Evolutionary conservation across 2,797 vertebrate species (phyloP).

Genomic region (Pseudocheirus occidentalis): DNA sequence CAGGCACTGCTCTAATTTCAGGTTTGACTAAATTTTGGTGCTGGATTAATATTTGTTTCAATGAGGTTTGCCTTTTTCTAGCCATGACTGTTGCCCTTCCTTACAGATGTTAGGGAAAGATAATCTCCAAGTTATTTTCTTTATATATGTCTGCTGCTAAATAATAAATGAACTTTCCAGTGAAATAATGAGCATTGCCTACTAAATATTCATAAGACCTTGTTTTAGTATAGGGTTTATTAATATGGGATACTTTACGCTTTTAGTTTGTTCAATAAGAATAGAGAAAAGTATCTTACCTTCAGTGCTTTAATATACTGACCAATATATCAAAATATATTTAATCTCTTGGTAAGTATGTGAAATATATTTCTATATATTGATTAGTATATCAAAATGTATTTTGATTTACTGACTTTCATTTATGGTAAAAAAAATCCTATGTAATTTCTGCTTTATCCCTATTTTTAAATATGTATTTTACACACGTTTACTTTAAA

Average conservation of each 20-base stretch:
- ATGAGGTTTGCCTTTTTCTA: constrained; percentile 30
- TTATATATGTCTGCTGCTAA: neutral
- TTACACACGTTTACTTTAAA: constrained; percentile 1
- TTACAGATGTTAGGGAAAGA: constrained; percentile 22
- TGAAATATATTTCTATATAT: neutral
- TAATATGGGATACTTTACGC: neutral
- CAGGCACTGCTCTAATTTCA: constrained; percentile 31
- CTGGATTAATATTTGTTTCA: constrained; percentile 55
- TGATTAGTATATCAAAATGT: neutral
- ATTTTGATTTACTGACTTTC: neutral
- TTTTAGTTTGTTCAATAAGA: neutral
- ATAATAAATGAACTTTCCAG: neutral
- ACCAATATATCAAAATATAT: neutral
- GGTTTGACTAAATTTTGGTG: constrained; percentile 40
- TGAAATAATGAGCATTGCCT: constrained; percentile 19
- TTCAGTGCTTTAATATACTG: neutral
- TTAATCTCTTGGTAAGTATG: neutral
- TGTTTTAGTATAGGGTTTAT: neutral
- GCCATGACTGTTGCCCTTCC: constrained; percentile 53
- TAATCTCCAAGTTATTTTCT: neutral
- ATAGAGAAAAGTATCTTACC: neutral
- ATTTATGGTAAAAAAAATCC: neutral
- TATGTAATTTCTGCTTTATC: neutral
- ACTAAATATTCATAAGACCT: neutral
- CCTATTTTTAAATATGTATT: neutral